Conservation (phyloP, 2,888 invertebrate species). For the Euzophera pinguis region DNA sequence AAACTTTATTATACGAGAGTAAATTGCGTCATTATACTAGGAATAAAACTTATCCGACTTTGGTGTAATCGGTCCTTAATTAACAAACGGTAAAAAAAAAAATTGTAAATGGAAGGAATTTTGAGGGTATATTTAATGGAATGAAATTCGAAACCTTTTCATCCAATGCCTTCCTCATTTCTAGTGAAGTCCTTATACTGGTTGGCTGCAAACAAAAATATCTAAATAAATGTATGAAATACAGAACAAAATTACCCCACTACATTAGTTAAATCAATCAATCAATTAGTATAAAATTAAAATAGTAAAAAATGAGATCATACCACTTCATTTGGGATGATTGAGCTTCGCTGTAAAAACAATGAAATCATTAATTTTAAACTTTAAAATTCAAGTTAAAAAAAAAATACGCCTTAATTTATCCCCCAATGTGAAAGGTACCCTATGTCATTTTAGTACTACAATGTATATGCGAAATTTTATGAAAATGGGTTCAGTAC, state of each 20-base stretch:
- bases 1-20: no score
- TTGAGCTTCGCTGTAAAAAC: background rate
- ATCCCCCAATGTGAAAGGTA: no score
- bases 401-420: background rate
- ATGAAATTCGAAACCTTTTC: background rate
- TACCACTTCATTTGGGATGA: constrained; percentile 5
- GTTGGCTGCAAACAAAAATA: background rate
- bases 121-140: background rate
- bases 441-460: no score
- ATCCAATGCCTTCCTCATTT: background rate
- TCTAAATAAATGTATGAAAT: background rate
- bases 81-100: no score
- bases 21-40: no score
- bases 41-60: no score
- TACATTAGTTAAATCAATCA: no score
- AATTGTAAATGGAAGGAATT: background rate
- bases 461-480: no score
- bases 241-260: no score
- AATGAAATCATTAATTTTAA: background rate
- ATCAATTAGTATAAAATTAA: no score
- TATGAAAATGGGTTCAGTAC: no score
- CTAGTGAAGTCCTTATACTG: background rate
- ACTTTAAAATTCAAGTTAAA: background rate
- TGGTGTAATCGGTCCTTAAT: no score
- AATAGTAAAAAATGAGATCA: background rate